phyloP scores from a whole-genome alignment of 2,797 vertebrate genomes.

The Arrhamphus sclerolepis region DNA sequence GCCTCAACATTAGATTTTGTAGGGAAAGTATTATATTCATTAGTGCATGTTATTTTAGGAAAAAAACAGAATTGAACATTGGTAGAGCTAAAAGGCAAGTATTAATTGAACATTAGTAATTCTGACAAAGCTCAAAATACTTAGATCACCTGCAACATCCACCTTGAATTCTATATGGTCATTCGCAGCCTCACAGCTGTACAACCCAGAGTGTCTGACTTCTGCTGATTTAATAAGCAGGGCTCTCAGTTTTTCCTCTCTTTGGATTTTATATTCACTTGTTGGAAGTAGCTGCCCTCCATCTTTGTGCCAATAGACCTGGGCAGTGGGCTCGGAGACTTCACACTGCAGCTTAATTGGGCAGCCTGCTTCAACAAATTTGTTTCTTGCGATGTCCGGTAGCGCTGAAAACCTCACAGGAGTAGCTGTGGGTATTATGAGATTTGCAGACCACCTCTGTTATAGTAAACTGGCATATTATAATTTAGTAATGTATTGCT shows the following conservation, averaged over 20 bases:
- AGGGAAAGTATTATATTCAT: slow-evolving; percentile 11
- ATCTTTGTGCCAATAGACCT: slow-evolving; percentile 88
- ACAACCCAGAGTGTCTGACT: slow-evolving; percentile 84
- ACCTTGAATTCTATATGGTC: slow-evolving; percentile 90
- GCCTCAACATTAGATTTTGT: not conserved
- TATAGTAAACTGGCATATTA: not conserved
- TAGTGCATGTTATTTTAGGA: slow-evolving; percentile 3
- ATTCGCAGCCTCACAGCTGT: slow-evolving; percentile 86
- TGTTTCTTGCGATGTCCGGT: slow-evolving; percentile 77
- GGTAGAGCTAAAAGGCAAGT: slow-evolving; percentile 34
- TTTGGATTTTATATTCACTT: slow-evolving; percentile 77
- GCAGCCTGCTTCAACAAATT: slow-evolving; percentile 77
- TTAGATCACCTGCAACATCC: slow-evolving; percentile 86
- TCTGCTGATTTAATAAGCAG: slow-evolving; percentile 83
- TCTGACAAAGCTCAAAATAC: slow-evolving; percentile 65
- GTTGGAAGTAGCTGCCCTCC: slow-evolving; percentile 80
- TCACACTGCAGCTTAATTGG: slow-evolving; percentile 86
- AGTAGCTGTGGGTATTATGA: slow-evolving; percentile 66
- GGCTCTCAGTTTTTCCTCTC: slow-evolving; percentile 75
- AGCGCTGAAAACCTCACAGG: slow-evolving; percentile 77
- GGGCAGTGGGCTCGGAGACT: slow-evolving; percentile 81
- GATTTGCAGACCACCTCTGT: slow-evolving; percentile 50
- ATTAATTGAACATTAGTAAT: slow-evolving; percentile 67
- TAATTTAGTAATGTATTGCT: not conserved
- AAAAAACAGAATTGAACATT: not conserved